These are phyloP conservation scores for Ctenodactylus gundi DNA, from an alignment of 2,113 vertebrate species.

Conservation along the genomic window DNA sequence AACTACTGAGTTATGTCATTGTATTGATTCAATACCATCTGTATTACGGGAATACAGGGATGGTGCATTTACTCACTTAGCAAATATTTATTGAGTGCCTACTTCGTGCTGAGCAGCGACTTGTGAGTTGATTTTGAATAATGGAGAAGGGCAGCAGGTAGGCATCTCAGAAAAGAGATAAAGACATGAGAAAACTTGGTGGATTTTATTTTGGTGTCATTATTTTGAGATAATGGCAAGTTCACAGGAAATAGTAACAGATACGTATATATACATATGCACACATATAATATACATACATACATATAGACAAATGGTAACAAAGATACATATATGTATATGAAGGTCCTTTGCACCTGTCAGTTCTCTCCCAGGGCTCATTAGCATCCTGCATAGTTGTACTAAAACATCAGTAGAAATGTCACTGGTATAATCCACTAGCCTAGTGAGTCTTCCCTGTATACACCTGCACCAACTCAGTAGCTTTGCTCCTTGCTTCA, in stretches of 20 bases:
- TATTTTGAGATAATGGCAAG: not conserved
- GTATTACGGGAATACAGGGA: not conserved
- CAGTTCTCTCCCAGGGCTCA: not conserved
- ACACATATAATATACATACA: too few species aligned
- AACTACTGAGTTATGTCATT: not conserved
- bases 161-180: not conserved
- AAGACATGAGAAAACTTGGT: not conserved
- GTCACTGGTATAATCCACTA: not conserved
- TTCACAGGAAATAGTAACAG: not conserved
- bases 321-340: too few species aligned
- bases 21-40: slow-evolving; percentile 4
- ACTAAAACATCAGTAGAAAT: not conserved
- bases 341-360: not conserved
- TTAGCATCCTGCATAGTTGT: not conserved
- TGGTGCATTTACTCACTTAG: not conserved
- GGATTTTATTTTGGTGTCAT: not conserved
- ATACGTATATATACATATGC: too few species aligned
- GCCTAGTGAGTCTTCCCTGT: not conserved
- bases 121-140: not conserved
- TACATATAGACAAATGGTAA: too few species aligned
- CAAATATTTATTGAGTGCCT: not conserved
- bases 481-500: not conserved
- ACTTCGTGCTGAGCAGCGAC: not conserved
- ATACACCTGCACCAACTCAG: fast-evolving
- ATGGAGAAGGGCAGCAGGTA: not conserved